Evolutionary conservation across 2,797 vertebrate species (phyloP).

Genomic region (Acanthiza pusilla): DNA sequence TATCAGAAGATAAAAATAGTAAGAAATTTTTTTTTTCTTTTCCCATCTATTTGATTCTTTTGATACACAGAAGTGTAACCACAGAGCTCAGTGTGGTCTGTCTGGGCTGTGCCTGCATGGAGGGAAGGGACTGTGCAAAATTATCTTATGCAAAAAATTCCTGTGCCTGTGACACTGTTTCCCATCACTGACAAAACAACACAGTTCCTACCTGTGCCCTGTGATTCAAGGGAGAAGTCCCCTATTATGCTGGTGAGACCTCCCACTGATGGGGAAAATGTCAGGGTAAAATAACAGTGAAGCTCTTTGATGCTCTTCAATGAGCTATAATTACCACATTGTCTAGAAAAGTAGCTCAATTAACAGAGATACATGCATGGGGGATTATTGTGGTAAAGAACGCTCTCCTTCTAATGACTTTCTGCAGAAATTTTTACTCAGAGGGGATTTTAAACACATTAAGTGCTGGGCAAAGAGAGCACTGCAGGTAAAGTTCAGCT

Average conservation of each 20-base stretch:
- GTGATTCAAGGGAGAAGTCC: background rate
- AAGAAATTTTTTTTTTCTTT: background rate
- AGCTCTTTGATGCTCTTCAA: background rate
- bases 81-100: background rate
- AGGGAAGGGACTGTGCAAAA: background rate
- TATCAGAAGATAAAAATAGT: background rate
- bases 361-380: background rate
- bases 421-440: conserved; percentile 1
- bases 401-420: background rate
- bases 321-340: conserved; percentile 8
- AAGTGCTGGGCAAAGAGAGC: background rate
- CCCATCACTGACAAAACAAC: background rate
- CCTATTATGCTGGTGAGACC: background rate
- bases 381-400: conserved; percentile 2
- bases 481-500: background rate
- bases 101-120: background rate
- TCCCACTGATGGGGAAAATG: background rate
- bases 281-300: background rate
- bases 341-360: conserved; percentile 12
- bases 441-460: conserved; percentile 23
- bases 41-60: background rate
- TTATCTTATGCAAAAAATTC: background rate
- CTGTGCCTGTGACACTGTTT: accelerated
- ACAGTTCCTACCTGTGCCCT: background rate
- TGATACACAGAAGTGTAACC: background rate